phyloP scores from a whole-genome alignment of 2,797 vertebrate genomes.

The Scolopax bukidnonensis region DNA sequence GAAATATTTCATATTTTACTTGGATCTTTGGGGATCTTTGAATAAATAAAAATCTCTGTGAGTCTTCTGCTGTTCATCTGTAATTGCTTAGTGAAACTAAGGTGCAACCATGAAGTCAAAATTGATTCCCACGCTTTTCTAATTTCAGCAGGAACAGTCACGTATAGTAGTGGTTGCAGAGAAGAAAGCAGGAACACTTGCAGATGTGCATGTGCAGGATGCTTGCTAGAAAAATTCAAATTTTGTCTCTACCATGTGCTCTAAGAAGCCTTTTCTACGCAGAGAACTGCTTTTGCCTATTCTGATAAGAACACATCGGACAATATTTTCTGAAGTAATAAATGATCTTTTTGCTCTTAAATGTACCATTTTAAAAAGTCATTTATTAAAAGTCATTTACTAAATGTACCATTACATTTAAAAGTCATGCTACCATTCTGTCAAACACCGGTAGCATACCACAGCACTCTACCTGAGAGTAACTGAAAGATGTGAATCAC shows the following conservation, averaged over 20 bases:
- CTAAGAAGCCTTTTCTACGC: neutral
- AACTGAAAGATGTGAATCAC: neutral
- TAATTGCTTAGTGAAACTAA: constrained; percentile 9
- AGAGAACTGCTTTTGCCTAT: neutral
- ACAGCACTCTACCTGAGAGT: neutral
- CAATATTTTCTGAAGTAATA: neutral
- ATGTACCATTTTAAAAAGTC: neutral
- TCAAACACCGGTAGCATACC: neutral
- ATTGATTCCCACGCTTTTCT: neutral
- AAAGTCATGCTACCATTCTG: neutral
- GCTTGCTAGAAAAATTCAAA: neutral
- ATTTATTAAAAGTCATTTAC: neutral
- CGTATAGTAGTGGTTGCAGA: neutral
- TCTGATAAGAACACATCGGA: neutral
- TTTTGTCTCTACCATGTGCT: neutral
- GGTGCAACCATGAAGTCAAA: neutral
- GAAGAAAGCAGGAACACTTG: neutral
- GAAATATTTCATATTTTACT: neutral
- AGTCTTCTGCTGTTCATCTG: neutral
- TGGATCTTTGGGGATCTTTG: neutral
- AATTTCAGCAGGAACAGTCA: neutral
- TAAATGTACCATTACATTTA: neutral
- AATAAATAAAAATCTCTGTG: neutral
- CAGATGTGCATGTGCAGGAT: neutral
- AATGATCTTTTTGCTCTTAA: neutral